A percentile compares a stretch with the other conserved stretches of the same genome.
phyloP scores from a whole-genome alignment of 23 tunicate genomes.

The Phallusia fumigata region DNA sequence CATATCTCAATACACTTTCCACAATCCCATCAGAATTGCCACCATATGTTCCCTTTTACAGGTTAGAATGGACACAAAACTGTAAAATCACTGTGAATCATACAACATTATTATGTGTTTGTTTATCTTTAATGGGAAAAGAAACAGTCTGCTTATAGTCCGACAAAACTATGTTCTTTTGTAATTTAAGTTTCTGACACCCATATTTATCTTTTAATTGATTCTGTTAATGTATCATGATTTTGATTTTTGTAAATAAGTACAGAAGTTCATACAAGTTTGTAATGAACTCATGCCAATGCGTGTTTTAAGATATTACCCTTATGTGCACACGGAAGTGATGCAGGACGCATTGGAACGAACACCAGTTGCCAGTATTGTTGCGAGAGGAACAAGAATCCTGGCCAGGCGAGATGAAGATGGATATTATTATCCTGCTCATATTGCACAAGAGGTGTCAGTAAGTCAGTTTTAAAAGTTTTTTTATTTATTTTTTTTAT shows the following conservation, averaged over 20 bases:
- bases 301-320: conserved; percentile 19
- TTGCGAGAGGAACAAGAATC: conserved; percentile 85
- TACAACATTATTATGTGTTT: too few relatives aligned
- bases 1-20: conserved; percentile 42
- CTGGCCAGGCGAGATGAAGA: conserved; percentile 86
- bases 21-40: conserved; percentile 49
- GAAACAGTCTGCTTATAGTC: too few relatives aligned
- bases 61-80: conserved; percentile 27
- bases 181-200: too few relatives aligned
- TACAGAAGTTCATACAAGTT: too few relatives aligned
- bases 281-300: too few relatives aligned
- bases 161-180: too few relatives aligned
- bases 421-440: conserved; percentile 76
- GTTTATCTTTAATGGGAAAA: too few relatives aligned
- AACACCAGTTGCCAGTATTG: conserved; percentile 94
- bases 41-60: conserved; percentile 54
- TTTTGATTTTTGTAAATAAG: too few relatives aligned
- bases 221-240: too few relatives aligned
- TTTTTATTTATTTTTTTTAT: too few relatives aligned
- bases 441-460: conserved; percentile 83
- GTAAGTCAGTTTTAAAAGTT: conserved; percentile 34
- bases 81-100: too few relatives aligned
- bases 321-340: conserved; percentile 61
- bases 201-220: too few relatives aligned
- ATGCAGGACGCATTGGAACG: conserved; percentile 66